phyloP scores from a whole-genome alignment of 2,888 invertebrate genomes.

The Tillus elongatus region DNA sequence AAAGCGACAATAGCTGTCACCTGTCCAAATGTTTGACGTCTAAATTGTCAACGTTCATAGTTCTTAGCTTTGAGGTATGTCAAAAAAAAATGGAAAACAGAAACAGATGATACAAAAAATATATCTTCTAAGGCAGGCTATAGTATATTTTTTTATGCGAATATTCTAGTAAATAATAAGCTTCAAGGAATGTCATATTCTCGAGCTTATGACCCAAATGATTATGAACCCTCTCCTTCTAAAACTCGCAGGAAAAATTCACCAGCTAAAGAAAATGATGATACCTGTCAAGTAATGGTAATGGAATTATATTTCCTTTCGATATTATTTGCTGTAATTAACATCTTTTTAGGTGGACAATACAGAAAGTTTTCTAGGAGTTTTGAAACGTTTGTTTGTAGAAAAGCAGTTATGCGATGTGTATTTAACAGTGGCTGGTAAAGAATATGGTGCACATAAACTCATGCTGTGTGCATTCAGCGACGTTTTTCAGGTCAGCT shows the following conservation, averaged over 20 bases:
- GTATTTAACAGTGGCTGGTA: conserved; percentile 70
- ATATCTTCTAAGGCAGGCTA: too few species aligned
- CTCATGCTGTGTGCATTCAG: conserved; percentile 88
- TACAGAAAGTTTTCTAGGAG: conserved; percentile 68
- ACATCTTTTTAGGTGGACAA: conserved; percentile 63
- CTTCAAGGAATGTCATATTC: too few species aligned
- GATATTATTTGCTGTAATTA: conserved; percentile 1
- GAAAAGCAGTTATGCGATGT: conserved; percentile 87
- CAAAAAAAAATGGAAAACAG: too few species aligned
- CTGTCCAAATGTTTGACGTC: too few species aligned
- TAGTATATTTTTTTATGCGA: too few species aligned
- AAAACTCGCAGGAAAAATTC: not conserved
- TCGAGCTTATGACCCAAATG: too few species aligned
- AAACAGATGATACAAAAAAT: too few species aligned
- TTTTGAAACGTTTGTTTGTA: conserved; percentile 74
- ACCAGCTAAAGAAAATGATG: not conserved
- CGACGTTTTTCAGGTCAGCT: conserved; percentile 81
- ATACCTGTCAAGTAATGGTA: conserved; percentile 1
- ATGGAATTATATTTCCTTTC: not conserved
- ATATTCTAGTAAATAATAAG: too few species aligned
- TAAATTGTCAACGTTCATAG: too few species aligned
- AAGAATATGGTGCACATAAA: conserved; percentile 79
- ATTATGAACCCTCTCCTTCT: not conserved
- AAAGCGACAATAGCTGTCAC: too few species aligned
- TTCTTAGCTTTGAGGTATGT: too few species aligned